Conservation (phyloP, 1,140 invertebrate species). For the Vanessa tameamea region DNA sequence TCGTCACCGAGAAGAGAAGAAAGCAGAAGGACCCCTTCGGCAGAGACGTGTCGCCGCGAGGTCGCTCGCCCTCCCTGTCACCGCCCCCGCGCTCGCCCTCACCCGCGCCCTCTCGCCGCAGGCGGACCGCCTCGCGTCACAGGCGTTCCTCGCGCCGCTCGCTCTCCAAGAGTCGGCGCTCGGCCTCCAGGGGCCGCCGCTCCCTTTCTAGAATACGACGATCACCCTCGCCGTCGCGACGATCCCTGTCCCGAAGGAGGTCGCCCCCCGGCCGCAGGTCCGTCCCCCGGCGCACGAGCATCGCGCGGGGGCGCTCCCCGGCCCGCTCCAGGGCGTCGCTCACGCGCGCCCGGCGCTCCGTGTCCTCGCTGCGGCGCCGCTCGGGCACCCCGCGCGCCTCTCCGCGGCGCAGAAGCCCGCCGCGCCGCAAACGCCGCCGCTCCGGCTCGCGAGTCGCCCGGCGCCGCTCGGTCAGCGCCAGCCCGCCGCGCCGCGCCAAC, state of each 20-base stretch:
- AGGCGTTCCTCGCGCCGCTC: conserved; percentile 35
- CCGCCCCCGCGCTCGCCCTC: conserved; percentile 57
- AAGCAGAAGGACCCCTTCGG: conserved; percentile 90
- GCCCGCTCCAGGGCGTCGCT: conserved; percentile 52
- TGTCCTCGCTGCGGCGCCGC: conserved; percentile 42
- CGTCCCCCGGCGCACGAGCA: neutral
- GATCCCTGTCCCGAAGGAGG: conserved; percentile 44
- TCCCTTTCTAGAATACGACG: conserved; percentile 26
- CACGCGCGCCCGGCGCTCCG: conserved; percentile 32
- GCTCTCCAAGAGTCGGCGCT: conserved; percentile 21
- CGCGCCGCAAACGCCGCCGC: conserved; percentile 64
- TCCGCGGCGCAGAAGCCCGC: conserved; percentile 39
- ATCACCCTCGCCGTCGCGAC: conserved; percentile 46
- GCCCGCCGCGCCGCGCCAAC: conserved; percentile 49
- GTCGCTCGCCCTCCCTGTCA: conserved; percentile 49
- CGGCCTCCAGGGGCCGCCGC: conserved; percentile 30
- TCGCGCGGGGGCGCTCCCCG: conserved; percentile 52
- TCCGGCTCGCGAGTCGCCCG: conserved; percentile 49
- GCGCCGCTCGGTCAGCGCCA: conserved; percentile 46
- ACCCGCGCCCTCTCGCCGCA: conserved; percentile 44
- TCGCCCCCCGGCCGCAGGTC: conserved; percentile 40
- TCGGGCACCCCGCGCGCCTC: conserved; percentile 45
- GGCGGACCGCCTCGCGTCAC: conserved; percentile 52
- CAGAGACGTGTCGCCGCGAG: conserved; percentile 82
- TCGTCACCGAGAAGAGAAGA: conserved; percentile 86